Conservation (phyloP, 2,888 invertebrate species). For the Drosophila formosana region DNA sequence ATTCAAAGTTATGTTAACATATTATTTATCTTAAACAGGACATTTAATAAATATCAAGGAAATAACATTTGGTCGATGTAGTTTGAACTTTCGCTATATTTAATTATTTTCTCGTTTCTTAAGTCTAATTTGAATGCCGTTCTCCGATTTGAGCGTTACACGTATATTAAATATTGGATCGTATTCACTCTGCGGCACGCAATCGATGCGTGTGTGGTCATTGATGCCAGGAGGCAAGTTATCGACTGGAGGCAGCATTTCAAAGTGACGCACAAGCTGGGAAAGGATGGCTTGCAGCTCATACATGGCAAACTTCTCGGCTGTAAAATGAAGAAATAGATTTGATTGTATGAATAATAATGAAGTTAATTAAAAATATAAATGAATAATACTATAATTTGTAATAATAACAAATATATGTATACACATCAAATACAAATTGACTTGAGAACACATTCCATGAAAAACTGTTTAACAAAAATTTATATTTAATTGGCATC, state of each 20-base stretch:
- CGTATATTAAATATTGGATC: slow-evolving; percentile 85
- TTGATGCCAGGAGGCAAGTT: slow-evolving; percentile 74
- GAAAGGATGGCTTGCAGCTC: slow-evolving; percentile 86
- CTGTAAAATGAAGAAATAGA: slow-evolving; percentile 47
- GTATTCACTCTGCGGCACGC: slow-evolving; percentile 75
- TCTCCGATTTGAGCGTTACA: slow-evolving; percentile 85
- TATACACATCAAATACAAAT: too few relatives aligned
- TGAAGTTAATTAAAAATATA: too few relatives aligned
- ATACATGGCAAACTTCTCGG: slow-evolving; percentile 86
- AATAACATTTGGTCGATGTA: not conserved
- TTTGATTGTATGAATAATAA: too few relatives aligned
- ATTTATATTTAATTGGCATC: too few relatives aligned
- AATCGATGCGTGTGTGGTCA: slow-evolving; percentile 70
- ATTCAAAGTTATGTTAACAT: not conserved
- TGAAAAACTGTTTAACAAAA: not conserved
- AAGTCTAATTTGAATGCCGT: slow-evolving; percentile 85
- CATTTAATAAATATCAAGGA: slow-evolving; percentile 1
- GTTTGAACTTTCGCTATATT: not conserved
- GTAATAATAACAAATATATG: too few relatives aligned
- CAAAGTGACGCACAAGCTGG: slow-evolving; percentile 86
- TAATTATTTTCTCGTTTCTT: slow-evolving; percentile 44
- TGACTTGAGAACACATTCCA: too few relatives aligned
- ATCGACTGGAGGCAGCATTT: slow-evolving; percentile 78
- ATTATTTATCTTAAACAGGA: not conserved
- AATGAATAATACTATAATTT: too few relatives aligned